phyloP scores from a whole-genome alignment of 2,888 invertebrate genomes.

The Campoplex nolae region DNA sequence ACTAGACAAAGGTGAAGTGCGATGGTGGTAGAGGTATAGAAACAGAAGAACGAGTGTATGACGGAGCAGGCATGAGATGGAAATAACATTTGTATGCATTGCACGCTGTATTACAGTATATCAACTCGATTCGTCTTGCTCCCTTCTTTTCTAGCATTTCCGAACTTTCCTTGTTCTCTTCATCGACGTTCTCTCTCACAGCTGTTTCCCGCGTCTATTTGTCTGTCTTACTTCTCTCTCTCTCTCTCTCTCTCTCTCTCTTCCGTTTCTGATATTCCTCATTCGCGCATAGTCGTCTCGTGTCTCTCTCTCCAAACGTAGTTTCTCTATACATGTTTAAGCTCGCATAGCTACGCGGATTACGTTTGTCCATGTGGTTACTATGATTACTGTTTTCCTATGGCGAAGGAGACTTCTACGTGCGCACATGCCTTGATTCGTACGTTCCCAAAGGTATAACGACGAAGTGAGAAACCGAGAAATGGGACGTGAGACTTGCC shows the following conservation, averaged over 20 bases:
- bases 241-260: neutral
- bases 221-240: slow-evolving; percentile 18
- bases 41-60: slow-evolving; percentile 43
- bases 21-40: slow-evolving; percentile 4
- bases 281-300: slow-evolving; percentile 15
- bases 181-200: slow-evolving; percentile 12
- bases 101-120: slow-evolving; percentile 78
- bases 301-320: slow-evolving; percentile 1
- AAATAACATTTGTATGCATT: slow-evolving; percentile 70
- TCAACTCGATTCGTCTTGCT: slow-evolving; percentile 69
- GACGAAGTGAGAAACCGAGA: slow-evolving; percentile 39
- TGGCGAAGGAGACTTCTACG: slow-evolving; percentile 71
- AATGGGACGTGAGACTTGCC: neutral
- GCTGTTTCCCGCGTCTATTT: slow-evolving; percentile 24
- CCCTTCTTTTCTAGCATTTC: slow-evolving; percentile 42
- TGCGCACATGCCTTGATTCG: slow-evolving; percentile 54
- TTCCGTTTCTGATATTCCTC: slow-evolving; percentile 10
- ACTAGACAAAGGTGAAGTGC: slow-evolving; percentile 19
- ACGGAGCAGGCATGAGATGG: slow-evolving; percentile 49
- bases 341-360: slow-evolving; percentile 40
- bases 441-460: slow-evolving; percentile 74
- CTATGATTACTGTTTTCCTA: slow-evolving; percentile 82
- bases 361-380: slow-evolving; percentile 70
- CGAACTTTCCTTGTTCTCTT: slow-evolving; percentile 35
- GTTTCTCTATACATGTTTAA: slow-evolving; percentile 24